Percentiles rank a stretch among this genome's conserved stretches.
phyloP scores from a whole-genome alignment of 2,113 vertebrate genomes.

The Oreotrochilus melanogaster region DNA sequence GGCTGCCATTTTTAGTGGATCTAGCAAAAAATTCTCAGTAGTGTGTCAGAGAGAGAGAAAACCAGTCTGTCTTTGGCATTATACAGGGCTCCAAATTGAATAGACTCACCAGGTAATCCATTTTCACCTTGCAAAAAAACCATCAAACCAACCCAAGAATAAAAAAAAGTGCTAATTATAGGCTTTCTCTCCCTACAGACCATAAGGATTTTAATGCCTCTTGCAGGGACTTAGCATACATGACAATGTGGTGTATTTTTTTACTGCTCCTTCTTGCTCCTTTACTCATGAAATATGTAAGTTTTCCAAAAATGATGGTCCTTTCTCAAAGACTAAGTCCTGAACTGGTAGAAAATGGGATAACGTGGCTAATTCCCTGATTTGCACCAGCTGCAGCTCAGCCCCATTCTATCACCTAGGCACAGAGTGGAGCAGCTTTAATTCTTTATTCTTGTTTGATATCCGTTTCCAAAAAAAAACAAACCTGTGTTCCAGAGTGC shows the following conservation, averaged over 20 bases:
- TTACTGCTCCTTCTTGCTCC: background rate
- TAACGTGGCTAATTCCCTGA: background rate
- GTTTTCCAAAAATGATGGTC: background rate
- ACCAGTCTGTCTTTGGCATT: background rate
- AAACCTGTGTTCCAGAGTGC: background rate
- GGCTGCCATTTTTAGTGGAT: background rate
- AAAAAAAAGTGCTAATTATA: background rate
- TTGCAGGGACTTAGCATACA: background rate
- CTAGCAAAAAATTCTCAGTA: background rate
- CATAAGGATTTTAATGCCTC: background rate
- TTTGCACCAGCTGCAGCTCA: constrained; percentile 1
- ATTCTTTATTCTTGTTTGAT: constrained; percentile 1
- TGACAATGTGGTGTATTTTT: constrained; percentile 1
- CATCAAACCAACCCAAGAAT: background rate
- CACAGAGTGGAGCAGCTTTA: background rate
- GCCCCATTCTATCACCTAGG: background rate
- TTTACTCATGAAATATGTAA: background rate
- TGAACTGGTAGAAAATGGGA: constrained; percentile 3
- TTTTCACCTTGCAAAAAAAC: background rate
- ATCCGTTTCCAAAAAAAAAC: constrained; percentile 1
- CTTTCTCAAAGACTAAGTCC: background rate
- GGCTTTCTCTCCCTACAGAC: background rate
- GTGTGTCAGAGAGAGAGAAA: background rate
- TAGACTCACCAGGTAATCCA: background rate
- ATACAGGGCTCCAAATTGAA: background rate